Conservation (phyloP, 2,797 vertebrate species). For the Poecile montanus region DNA sequence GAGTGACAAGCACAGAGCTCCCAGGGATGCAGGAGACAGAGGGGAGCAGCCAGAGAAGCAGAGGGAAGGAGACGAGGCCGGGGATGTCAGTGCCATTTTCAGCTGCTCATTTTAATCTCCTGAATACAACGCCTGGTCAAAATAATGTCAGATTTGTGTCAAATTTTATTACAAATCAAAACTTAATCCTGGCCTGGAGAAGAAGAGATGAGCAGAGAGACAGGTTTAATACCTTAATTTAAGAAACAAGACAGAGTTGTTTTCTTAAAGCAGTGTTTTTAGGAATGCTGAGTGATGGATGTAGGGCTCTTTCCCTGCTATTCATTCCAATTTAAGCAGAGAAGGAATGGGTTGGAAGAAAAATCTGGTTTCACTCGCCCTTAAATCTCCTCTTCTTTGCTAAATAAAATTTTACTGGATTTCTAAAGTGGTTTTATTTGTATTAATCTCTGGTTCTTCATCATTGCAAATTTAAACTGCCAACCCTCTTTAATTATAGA, state of each 20-base stretch:
- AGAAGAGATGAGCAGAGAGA: constrained; percentile 17
- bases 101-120: constrained; percentile 26
- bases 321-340: neutral
- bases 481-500: neutral
- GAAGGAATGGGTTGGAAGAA: neutral
- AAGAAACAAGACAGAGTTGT: constrained; percentile 7
- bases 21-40: neutral
- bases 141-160: constrained; percentile 62
- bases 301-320: neutral
- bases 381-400: neutral
- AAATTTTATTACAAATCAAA: constrained; percentile 44
- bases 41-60: neutral
- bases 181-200: constrained; percentile 56
- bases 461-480: neutral
- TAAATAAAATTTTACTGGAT: neutral
- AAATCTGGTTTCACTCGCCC: neutral
- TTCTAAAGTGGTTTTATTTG: neutral
- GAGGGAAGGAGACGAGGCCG: fast-evolving
- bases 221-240: constrained; percentile 41
- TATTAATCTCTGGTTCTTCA: neutral
- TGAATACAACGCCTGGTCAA: constrained; percentile 19
- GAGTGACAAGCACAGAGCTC: neutral
- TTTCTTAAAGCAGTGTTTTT: neutral
- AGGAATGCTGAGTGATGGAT: neutral
- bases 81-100: neutral